Evolutionary conservation across 2,888 invertebrate species (phyloP), one percentile per base, ranked within the genome.

Genomic region (Trichacis sp.): DNA sequence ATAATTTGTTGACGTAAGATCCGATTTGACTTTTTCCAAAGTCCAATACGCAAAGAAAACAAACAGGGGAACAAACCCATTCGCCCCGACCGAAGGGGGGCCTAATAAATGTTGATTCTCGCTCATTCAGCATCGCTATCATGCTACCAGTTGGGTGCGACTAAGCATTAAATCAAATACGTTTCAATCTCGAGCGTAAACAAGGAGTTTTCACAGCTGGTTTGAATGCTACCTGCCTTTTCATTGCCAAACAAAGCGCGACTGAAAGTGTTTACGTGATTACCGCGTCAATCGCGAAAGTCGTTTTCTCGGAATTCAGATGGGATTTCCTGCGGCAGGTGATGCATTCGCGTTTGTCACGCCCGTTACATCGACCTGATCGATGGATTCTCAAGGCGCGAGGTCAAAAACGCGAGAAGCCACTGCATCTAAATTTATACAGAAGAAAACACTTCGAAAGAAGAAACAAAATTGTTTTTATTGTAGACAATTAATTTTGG

Each of bases 121-220:
- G 63, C 61, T 64, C 67, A 55, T 72, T 72, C 67, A 64, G 62
- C 68, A 67, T 64, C 62, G 67, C 69, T 68, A 54, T 62, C 62
- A 61, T 57, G 48, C 45, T 56, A 66, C 63, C 69, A 68, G 59
- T 68, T 69, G 66, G 73, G 73, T 74, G 75, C 71, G 73, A 74
- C 74, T 80, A 78, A 81, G 79, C 73, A 76, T 73, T 77, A 74
- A 68, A 76, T 73, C 80, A 81, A 81, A 82, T 77, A 80, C 68
- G 69, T 73, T 79, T 75, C 77, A 79, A 81, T 80, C 80, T 73
- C 52, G 19, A 62, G 52, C 45, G 73, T 69, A 77, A 77, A 77
- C 75, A 73, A 61, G 53, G 66, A 61, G 61, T 62, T 58, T 55
- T 47, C 45, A 29, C 58, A 59, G 61, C 47, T 59, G 59, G 12